Percentiles rank a stretch among this genome's conserved stretches.
Evolutionary conservation across 2,888 invertebrate species (phyloP).

Genomic region (Amiota communis): DNA sequence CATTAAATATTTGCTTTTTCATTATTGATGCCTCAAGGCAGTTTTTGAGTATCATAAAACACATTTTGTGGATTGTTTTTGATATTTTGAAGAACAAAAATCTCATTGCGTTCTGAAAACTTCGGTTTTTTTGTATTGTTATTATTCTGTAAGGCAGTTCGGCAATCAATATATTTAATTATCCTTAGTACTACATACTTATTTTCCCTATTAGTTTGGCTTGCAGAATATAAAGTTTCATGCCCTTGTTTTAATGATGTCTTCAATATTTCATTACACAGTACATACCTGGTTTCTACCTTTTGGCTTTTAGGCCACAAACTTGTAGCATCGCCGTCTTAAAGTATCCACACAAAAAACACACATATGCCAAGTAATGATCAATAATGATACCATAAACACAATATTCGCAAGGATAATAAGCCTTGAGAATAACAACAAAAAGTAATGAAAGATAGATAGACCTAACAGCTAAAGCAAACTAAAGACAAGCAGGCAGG

Average conservation of each 20-base stretch:
- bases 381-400: slow-evolving; percentile 29
- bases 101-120: too few relatives aligned
- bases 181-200: not conserved
- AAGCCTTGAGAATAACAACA: not conserved
- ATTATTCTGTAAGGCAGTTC: not conserved
- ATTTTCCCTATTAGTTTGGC: not conserved
- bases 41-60: too few relatives aligned
- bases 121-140: too few relatives aligned
- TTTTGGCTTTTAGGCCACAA: slow-evolving; percentile 9
- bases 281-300: slow-evolving; percentile 15
- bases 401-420: slow-evolving; percentile 26
- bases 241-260: slow-evolving; percentile 25
- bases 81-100: too few relatives aligned
- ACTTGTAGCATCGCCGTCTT: not conserved
- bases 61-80: too few relatives aligned
- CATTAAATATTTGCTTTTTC: too few relatives aligned
- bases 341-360: not conserved
- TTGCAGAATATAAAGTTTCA: not conserved
- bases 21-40: too few relatives aligned
- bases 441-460: not conserved
- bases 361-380: slow-evolving; percentile 13
- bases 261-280: slow-evolving; percentile 17
- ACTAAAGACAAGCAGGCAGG: not conserved
- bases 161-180: slow-evolving; percentile 17
- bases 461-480: not conserved